Evolutionary conservation across 2,113 vertebrate species (phyloP).

Genomic region (Ailuropoda melanoleuca): DNA sequence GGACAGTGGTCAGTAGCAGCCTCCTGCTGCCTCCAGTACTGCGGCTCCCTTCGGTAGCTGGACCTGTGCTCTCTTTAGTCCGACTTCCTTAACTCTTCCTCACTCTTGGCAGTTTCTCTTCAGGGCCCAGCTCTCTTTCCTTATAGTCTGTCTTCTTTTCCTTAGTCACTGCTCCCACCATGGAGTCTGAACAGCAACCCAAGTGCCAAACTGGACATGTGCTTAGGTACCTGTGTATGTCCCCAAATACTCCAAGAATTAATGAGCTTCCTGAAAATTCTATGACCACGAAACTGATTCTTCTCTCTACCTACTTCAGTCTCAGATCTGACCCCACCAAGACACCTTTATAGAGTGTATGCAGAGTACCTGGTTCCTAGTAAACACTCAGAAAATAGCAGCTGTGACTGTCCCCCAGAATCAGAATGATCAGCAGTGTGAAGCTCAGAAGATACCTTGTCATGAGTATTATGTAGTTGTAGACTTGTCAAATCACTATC

Average conservation of each 20-base stretch:
- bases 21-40: accelerated
- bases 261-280: not conserved
- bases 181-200: not conserved
- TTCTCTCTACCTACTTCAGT: not conserved
- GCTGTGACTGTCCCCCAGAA: not conserved
- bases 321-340: not conserved
- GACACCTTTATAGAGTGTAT: not conserved
- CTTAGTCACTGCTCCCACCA: not conserved
- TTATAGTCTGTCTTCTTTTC: not conserved
- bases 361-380: not conserved
- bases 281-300: not conserved
- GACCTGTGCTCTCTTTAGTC: not conserved
- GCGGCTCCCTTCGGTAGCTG: accelerated
- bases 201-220: not conserved
- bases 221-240: not conserved
- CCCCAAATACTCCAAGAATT: not conserved
- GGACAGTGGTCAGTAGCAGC: accelerated
- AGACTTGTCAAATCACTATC: not conserved
- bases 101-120: not conserved
- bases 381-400: not conserved
- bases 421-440: not conserved
- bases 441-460: not conserved
- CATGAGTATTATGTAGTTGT: not conserved
- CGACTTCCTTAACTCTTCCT: not conserved
- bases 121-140: not conserved